These are phyloP conservation scores for Ormyrus nitidulus DNA, from an alignment of 2,888 invertebrate genomes.

Conservation along the genomic window DNA sequence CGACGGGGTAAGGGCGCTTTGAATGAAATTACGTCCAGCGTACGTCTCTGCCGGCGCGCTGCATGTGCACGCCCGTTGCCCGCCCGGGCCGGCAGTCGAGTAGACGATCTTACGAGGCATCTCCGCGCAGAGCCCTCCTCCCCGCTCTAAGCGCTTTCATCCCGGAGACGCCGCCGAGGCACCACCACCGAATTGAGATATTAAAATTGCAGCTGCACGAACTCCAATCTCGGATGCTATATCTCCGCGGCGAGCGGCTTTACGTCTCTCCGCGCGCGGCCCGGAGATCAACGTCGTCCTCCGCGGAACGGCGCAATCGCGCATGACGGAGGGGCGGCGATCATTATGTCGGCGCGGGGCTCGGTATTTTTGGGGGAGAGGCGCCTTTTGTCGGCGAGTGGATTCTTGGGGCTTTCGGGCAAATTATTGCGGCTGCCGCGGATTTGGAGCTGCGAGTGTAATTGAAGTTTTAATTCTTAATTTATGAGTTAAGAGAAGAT, in stretches of 20 bases:
- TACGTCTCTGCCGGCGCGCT: neutral
- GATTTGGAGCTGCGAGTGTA: too few relatives aligned
- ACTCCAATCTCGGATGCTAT: slow-evolving; percentile 41
- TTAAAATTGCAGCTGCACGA: slow-evolving; percentile 53
- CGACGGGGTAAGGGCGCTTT: neutral
- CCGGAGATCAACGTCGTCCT: slow-evolving; percentile 37
- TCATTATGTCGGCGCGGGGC: too few relatives aligned
- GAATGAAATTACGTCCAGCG: slow-evolving; percentile 31
- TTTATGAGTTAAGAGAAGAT: too few relatives aligned
- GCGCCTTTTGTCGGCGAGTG: too few relatives aligned
- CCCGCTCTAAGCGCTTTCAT: neutral
- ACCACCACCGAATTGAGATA: slow-evolving; percentile 44
- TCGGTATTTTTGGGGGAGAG: too few relatives aligned
- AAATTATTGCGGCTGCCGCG: too few relatives aligned
- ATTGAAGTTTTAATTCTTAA: too few relatives aligned
- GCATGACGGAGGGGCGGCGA: too few relatives aligned
- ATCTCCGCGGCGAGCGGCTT: slow-evolving; percentile 12
- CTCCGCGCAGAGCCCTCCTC: neutral
- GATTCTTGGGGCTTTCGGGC: too few relatives aligned
- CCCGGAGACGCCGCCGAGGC: neutral
- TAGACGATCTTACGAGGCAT: slow-evolving; percentile 20
- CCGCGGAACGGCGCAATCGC: slow-evolving; percentile 12
- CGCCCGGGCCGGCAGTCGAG: neutral
- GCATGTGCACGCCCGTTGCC: neutral
- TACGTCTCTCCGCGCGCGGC: neutral